Base-by-base conservation (phyloP, 2,797 vertebrate species). In the Falco biarmicus region DNA sequence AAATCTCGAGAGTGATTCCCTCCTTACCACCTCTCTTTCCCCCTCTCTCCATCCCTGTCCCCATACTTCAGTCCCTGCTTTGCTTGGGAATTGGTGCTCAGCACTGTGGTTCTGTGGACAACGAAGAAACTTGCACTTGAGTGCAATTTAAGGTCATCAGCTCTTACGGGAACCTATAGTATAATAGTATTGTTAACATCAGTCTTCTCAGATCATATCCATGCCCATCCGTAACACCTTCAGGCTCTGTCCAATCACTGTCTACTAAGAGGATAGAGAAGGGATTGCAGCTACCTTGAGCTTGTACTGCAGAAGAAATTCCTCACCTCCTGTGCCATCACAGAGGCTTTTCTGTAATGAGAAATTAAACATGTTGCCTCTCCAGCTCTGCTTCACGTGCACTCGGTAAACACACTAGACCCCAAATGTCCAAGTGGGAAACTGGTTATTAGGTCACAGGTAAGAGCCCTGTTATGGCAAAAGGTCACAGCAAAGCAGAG, bases 121-220 rank as follows among this genome's bases (percentile, higher is more conserved):
- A 41, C 0, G 0, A 78, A 41, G 12, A 26, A 77, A 50, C 66
- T 83, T 73, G 51, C 22, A 69, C 24, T 75, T 0, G 0, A 47
- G 50, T 60, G 31, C 51, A 70, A 31, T 64, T 51, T 47, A 50
- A 87, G 54, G n/a, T 76, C 28, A 48, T 76, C 45, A 54, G 15
- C 26, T 94, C 41, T 86, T 22, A 34, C 31, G 24, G 77, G 1
- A 63, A 5, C 43, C 20, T 59, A 5, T 8, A 43, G 10, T 51
- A 15, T 45, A 74, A 32, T 21, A 53, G 22, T 2, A 3, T 47
- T 0, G 0, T 32, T 83, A 80, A 74, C 5, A 17, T 84, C 45
- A 53, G 13, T 77, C 45, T 1, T 1, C 28, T 80, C 26, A 31
- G 71, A 45, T 57, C 19, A 4, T 43, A 32, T 50, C 29, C 7